A percentile compares a stretch with the other conserved stretches of the same genome.
Evolutionary conservation across 2,797 vertebrate species (phyloP).

Genomic region (Crax fasciolata): DNA sequence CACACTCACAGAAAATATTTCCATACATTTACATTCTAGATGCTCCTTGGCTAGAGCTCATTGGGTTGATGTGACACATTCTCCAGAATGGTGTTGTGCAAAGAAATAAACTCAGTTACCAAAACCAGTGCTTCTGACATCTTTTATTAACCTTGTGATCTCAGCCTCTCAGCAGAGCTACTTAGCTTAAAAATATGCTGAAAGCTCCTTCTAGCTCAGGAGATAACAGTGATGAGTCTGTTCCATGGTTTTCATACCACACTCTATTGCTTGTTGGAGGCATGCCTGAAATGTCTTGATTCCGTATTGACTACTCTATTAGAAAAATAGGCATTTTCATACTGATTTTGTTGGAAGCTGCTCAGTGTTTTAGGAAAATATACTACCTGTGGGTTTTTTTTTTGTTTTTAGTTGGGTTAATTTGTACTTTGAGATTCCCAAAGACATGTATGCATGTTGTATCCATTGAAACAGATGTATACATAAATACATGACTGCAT

Average conservation of each 20-base stretch:
- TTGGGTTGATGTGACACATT: neutral
- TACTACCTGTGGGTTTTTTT: fast-evolving
- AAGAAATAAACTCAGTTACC: neutral
- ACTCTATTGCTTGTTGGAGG: neutral
- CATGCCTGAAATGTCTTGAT: neutral
- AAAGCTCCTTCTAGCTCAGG: neutral
- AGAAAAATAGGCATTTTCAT: neutral
- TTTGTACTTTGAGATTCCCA: neutral
- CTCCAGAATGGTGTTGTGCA: neutral
- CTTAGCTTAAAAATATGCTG: neutral
- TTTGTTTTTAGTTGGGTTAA: neutral
- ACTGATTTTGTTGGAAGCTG: neutral
- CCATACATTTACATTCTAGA: neutral
- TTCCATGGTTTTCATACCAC: neutral
- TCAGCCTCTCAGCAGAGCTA: neutral
- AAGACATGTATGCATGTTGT: neutral
- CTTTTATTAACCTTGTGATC: neutral
- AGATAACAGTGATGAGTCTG: neutral
- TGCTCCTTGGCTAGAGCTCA: neutral
- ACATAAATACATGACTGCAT: fast-evolving
- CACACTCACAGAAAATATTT: neutral
- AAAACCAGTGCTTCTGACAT: neutral
- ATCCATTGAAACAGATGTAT: neutral
- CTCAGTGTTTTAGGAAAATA: neutral
- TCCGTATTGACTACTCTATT: neutral